Evolutionary conservation across 2,888 invertebrate genomes (phyloP).

Genomic region (Aspidiotus destructor): DNA sequence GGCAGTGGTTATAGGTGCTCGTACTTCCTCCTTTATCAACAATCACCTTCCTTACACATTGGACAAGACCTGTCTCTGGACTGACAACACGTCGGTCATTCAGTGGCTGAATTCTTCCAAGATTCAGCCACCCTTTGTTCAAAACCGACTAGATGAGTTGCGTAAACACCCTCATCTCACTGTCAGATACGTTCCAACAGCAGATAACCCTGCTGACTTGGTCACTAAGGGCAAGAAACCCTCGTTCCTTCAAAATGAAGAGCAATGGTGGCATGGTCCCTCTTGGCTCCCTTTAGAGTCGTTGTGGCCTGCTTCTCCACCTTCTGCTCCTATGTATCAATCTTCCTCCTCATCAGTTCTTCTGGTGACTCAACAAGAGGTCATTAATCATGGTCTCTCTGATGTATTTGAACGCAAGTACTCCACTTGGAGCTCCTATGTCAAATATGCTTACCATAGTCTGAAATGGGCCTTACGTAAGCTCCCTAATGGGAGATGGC

Average conservation of each 20-base stretch:
- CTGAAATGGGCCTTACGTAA: background rate
- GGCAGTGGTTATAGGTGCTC: background rate
- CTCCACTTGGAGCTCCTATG: too few species aligned
- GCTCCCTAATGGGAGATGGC: background rate
- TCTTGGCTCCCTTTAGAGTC: background rate
- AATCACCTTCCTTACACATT: background rate
- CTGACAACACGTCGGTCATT: background rate
- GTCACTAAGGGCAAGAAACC: background rate
- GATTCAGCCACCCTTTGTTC: background rate
- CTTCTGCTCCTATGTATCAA: background rate
- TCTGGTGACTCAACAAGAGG: background rate
- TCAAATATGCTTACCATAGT: background rate
- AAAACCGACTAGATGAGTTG: background rate
- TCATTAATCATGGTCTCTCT: too few species aligned
- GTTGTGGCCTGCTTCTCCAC: background rate
- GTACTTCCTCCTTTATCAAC: background rate
- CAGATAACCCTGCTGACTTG: background rate
- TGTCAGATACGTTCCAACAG: background rate
- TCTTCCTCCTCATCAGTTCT: background rate
- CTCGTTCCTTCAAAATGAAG: background rate
- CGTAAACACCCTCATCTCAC: background rate
- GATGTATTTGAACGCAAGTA: too few species aligned
- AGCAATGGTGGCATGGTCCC: conserved; percentile 13
- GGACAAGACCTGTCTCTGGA: background rate
- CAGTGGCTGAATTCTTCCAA: conserved; percentile 2